Percentiles rank a stretch among this genome's conserved stretches.
phyloP scores from a whole-genome alignment of 2,888 invertebrate genomes.

The Elegia similella region DNA sequence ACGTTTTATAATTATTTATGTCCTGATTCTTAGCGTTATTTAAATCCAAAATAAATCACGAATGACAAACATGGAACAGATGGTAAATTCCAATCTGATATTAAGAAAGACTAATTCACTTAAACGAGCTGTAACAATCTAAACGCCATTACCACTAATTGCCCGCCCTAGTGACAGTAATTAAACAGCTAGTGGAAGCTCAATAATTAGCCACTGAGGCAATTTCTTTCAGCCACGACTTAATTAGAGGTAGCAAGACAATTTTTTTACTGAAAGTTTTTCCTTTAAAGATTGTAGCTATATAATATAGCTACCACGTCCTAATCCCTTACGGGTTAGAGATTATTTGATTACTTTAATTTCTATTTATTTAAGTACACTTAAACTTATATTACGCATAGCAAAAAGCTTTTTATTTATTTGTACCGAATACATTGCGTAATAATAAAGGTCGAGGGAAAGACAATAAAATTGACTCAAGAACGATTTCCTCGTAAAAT shows the following conservation, averaged over 20 bases:
- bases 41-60: not conserved
- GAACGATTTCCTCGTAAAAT: not conserved
- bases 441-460: not conserved
- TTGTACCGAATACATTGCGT: not conserved
- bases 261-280: not conserved
- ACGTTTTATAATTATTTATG: not conserved
- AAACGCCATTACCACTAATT: not conserved
- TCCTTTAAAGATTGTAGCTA: not conserved
- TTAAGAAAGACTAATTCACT: not conserved
- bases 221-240: not conserved
- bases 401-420: not conserved
- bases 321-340: too few relatives aligned
- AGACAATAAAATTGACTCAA: not conserved
- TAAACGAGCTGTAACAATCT: not conserved
- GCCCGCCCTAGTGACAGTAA: not conserved
- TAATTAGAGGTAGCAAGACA: not conserved
- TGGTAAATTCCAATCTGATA: not conserved
- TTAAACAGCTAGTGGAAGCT: conserved; percentile 3
- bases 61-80: not conserved
- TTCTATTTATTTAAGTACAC: not conserved
- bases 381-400: not conserved
- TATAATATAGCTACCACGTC: too few relatives aligned
- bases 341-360: not conserved
- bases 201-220: not conserved
- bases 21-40: not conserved